Conservation (phyloP, 1,140 invertebrate genomes). For the Drosophila pruinosa region DNA sequence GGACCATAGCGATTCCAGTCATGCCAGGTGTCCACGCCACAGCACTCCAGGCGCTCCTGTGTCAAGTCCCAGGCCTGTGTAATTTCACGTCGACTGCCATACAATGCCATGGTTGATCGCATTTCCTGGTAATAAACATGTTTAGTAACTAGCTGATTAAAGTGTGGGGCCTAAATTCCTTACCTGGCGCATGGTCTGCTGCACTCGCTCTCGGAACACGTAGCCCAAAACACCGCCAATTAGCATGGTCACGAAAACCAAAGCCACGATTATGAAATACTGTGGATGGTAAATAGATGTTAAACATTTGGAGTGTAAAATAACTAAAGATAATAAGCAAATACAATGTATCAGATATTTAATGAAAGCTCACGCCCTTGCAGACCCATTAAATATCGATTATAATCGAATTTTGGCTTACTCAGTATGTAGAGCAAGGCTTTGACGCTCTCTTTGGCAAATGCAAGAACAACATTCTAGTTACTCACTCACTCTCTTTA, state of each 20-base stretch:
- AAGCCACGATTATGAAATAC: constrained; percentile 94
- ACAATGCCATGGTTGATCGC: constrained; percentile 88
- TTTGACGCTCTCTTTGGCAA: background rate
- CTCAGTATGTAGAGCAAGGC: background rate
- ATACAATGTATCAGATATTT: background rate
- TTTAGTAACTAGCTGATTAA: background rate
- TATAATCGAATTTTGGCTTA: background rate
- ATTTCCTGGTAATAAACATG: constrained; percentile 85
- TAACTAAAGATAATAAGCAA: constrained; percentile 1
- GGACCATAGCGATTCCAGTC: constrained; percentile 92
- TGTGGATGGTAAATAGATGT: constrained; percentile 83
- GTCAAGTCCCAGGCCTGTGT: constrained; percentile 93
- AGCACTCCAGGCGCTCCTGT: constrained; percentile 91
- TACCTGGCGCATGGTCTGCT: constrained; percentile 86
- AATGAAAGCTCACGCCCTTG: background rate
- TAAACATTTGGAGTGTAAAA: constrained; percentile 19
- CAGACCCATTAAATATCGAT: background rate
- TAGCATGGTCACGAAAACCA: constrained; percentile 93
- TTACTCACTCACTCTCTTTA: background rate
- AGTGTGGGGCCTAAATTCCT: background rate
- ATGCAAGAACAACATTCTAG: background rate
- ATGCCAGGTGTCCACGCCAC: constrained; percentile 88
- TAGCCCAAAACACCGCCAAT: constrained; percentile 94
- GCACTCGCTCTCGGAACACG: constrained; percentile 92
- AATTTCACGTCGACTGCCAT: constrained; percentile 87